These are phyloP conservation scores for Pygocentrus nattereri DNA, from an alignment of 2,797 vertebrate species.

Conservation along the genomic window DNA sequence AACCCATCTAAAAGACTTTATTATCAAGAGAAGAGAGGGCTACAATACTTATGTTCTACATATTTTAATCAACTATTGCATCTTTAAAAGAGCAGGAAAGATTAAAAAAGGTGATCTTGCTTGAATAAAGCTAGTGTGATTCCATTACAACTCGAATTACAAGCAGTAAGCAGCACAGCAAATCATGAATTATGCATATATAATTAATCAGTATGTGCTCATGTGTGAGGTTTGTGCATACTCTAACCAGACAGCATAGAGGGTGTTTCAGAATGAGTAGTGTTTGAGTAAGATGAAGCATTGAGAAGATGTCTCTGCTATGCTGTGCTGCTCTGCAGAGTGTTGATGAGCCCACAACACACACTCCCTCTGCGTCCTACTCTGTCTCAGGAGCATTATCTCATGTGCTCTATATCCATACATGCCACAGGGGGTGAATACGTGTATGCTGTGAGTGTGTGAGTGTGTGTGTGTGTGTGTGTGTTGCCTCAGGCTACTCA, in stretches of 20 bases:
- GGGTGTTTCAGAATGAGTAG: background rate
- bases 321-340: background rate
- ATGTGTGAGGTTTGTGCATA: background rate
- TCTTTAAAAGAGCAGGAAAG: no score
- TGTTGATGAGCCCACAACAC: background rate
- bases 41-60: no score
- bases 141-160: no score
- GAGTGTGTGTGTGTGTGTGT: constrained; percentile 27
- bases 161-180: background rate
- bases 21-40: no score
- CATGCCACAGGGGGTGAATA: background rate
- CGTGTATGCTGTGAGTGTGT: constrained; percentile 17
- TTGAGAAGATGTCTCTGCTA: background rate
- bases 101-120: no score
- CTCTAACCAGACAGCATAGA: background rate
- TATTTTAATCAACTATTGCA: no score
- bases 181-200: background rate
- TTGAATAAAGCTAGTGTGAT: no score
- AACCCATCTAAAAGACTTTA: no score
- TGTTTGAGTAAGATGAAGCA: background rate
- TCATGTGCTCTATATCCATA: background rate
- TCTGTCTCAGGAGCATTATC: constrained; percentile 3
- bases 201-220: background rate
- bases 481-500: constrained; percentile 29
- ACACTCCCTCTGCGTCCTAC: background rate